phyloP scores from a whole-genome alignment of 1,140 invertebrate genomes.

The Drosophila quadrilineata region DNA sequence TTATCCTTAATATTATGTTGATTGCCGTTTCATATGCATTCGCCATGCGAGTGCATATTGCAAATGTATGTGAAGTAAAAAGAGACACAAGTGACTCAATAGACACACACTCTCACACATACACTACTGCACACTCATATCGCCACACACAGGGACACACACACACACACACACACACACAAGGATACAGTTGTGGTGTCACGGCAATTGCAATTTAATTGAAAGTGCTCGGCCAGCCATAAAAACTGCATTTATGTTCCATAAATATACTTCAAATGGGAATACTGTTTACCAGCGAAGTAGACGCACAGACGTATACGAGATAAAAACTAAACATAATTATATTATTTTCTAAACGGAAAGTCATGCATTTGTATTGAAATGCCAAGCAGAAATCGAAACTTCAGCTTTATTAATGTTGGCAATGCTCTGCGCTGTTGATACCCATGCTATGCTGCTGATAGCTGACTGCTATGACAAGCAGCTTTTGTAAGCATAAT shows the following conservation, averaged over 20 bases:
- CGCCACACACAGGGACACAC: too few species aligned
- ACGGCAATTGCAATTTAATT: slow-evolving; percentile 64
- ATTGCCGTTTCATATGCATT: slow-evolving; percentile 40
- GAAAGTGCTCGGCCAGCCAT: slow-evolving; percentile 29
- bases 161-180: neutral
- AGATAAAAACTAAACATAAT: too few species aligned
- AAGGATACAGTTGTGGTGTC: slow-evolving; percentile 3
- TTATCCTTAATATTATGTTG: slow-evolving; percentile 45
- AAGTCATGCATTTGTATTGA: too few species aligned
- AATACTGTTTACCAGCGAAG: neutral
- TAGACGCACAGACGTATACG: too few species aligned
- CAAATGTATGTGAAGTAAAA: neutral
- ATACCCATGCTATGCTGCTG: too few species aligned
- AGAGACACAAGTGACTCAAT: slow-evolving; percentile 16
- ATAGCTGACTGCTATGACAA: too few species aligned
- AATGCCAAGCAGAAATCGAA: too few species aligned
- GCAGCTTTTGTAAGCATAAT: too few species aligned
- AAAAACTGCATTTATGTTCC: slow-evolving; percentile 1
- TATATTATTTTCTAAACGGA: too few species aligned
- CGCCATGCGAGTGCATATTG: slow-evolving; percentile 16
- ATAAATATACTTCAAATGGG: slow-evolving; percentile 5
- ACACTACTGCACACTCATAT: too few species aligned
- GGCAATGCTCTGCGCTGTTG: too few species aligned
- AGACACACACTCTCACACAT: neutral
- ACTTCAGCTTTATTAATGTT: too few species aligned